These are phyloP conservation scores for Dromius quadrimaculatus DNA, from an alignment of 2,888 invertebrate genomes.

Conservation along the genomic window DNA sequence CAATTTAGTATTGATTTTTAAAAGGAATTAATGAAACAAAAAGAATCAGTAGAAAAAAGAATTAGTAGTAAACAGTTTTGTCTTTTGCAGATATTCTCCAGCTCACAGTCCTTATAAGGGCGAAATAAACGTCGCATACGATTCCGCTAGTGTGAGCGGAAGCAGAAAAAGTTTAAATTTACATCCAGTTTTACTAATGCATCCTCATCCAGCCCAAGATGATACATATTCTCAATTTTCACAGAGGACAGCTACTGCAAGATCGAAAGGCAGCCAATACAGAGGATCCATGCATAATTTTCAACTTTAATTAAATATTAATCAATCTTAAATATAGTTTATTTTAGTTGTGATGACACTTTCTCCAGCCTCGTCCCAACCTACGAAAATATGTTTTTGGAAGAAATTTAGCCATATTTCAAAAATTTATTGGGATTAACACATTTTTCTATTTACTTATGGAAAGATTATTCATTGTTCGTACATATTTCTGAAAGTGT, in stretches of 20 bases:
- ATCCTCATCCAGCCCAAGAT: constrained; percentile 72
- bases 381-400: too few relatives aligned
- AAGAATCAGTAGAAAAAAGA: too few relatives aligned
- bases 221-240: constrained; percentile 87
- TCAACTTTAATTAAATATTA: constrained; percentile 67
- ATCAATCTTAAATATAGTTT: too few relatives aligned
- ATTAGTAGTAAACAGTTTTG: neutral
- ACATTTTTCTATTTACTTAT: too few relatives aligned
- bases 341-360: too few relatives aligned
- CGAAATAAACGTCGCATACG: constrained; percentile 90
- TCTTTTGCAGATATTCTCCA: constrained; percentile 3
- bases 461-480: too few relatives aligned
- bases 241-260: constrained; percentile 72
- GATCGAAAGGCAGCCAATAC: constrained; percentile 73
- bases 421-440: too few relatives aligned
- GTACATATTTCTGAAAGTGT: too few relatives aligned
- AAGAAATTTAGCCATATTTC: too few relatives aligned
- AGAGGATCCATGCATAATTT: constrained; percentile 77
- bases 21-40: too few relatives aligned
- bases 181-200: constrained; percentile 88
- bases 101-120: constrained; percentile 68
- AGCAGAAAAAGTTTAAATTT: constrained; percentile 88
- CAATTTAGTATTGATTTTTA: too few relatives aligned
- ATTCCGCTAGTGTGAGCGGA: constrained; percentile 84
- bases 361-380: too few relatives aligned